Percentiles rank a stretch among this genome's conserved stretches.
Evolutionary conservation across 2,113 vertebrate genomes (phyloP).

Genomic region (Atlantisia rogersi): DNA sequence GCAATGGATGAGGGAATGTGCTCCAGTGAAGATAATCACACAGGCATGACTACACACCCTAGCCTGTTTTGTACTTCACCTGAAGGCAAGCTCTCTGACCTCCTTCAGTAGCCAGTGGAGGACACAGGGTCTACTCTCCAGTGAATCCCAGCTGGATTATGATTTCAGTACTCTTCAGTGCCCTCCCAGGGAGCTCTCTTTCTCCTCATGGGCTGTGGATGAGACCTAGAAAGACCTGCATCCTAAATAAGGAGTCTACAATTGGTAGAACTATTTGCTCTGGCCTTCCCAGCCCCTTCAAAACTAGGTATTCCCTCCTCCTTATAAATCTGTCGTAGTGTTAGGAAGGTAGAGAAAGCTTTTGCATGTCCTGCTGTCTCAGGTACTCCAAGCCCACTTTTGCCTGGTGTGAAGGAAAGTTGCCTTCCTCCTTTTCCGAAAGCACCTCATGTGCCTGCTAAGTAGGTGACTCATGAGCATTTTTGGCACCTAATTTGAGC

Average conservation of each 20-base stretch:
- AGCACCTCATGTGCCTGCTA: not conserved
- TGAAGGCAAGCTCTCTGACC: not conserved
- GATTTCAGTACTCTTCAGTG: not conserved
- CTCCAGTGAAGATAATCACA: not conserved
- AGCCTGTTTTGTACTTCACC: not conserved
- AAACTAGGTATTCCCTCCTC: not conserved
- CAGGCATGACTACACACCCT: not conserved
- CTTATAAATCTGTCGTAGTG: not conserved
- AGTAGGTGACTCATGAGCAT: not conserved
- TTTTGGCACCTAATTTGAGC: not conserved
- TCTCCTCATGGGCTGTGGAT: not conserved
- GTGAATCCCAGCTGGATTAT: not conserved
- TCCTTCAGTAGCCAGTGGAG: not conserved
- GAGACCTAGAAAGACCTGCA: not conserved
- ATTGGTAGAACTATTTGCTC: not conserved
- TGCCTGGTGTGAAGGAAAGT: too few relatives aligned
- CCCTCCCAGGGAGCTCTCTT: not conserved
- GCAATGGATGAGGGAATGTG: rapidly evolving
- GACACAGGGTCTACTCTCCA: not conserved
- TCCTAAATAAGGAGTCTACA: not conserved
- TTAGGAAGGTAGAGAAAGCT: not conserved
- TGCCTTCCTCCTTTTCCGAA: too few relatives aligned
- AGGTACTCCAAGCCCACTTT: not conserved
- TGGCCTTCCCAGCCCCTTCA: not conserved
- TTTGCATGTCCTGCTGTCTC: not conserved